A percentile compares a stretch with the other conserved stretches of the same genome.
These are phyloP conservation scores for Kryptolebias ocellatus DNA, from an alignment of 2,797 vertebrate genomes.

Conservation along the genomic window DNA sequence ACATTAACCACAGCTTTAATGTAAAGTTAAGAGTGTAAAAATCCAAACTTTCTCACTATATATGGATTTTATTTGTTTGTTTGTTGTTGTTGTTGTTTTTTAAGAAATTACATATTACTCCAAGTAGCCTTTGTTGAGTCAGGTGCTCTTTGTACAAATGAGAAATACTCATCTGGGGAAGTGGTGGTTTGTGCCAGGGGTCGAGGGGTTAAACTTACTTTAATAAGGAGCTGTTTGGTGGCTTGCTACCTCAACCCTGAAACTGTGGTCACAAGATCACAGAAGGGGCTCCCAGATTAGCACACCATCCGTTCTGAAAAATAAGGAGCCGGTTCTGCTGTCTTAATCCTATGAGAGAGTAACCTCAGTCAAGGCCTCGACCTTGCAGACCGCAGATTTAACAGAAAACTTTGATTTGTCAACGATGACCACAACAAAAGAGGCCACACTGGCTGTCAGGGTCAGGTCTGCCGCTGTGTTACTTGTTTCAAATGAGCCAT, in stretches of 20 bases:
- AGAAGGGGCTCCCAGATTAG: conserved; percentile 67
- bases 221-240: conserved; percentile 56
- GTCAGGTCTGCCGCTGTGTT: conserved; percentile 37
- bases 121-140: conserved; percentile 4
- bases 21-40: conserved; percentile 11
- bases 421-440: conserved; percentile 79
- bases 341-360: conserved; percentile 68
- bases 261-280: conserved; percentile 68
- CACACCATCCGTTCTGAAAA: conserved; percentile 60
- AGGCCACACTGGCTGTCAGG: conserved; percentile 42
- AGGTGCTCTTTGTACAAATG: conserved; percentile 21
- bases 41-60: too few species aligned
- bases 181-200: conserved; percentile 37
- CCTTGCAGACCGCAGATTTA: conserved; percentile 67
- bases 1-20: conserved; percentile 33
- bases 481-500: conserved; percentile 53
- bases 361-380: conserved; percentile 58
- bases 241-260: conserved; percentile 49
- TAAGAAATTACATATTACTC: neutral
- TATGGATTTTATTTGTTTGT: too few species aligned
- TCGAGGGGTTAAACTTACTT: conserved; percentile 62
- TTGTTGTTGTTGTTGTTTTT: too few species aligned
- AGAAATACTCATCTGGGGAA: conserved; percentile 41
- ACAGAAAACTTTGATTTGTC: conserved; percentile 78
- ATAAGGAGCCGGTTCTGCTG: conserved; percentile 47